Conservation (phyloP, 37 sponge, comb jelly and placozoan genomes). For the Axinella damicornis region DNA sequence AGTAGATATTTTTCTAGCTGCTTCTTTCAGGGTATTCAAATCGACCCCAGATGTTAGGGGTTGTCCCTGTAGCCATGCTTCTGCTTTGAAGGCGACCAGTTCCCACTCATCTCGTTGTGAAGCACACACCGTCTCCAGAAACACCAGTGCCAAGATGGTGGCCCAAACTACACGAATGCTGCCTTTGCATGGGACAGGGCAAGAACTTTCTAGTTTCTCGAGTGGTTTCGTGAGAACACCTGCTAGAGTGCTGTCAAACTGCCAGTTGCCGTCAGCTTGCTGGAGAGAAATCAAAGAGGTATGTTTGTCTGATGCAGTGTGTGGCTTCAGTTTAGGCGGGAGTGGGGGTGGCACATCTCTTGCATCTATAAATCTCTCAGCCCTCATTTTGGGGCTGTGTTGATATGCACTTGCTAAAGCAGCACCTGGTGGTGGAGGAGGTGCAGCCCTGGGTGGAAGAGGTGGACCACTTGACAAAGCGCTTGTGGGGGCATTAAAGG, state of each 20-base stretch:
- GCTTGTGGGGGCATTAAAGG: too few relatives aligned
- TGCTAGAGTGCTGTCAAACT: slow-evolving; percentile 8
- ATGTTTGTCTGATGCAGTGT: not conserved
- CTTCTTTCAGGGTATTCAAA: not conserved
- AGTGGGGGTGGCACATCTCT: not conserved
- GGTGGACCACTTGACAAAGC: too few relatives aligned
- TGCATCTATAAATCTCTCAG: not conserved
- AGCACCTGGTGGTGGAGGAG: not conserved
- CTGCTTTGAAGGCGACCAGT: slow-evolving; percentile 60
- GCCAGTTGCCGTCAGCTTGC: slow-evolving; percentile 52
- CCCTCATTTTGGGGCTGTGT: too few relatives aligned
- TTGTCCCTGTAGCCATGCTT: slow-evolving; percentile 36
- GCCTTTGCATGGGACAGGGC: slow-evolving; percentile 37
- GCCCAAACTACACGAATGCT: slow-evolving; percentile 39
- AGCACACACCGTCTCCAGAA: slow-evolving; percentile 14
- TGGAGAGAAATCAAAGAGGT: slow-evolving; percentile 36
- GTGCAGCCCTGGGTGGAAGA: too few relatives aligned
- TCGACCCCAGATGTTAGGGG: slow-evolving; percentile 5
- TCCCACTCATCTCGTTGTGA: slow-evolving; percentile 57
- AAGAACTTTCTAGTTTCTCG: slow-evolving; percentile 26
- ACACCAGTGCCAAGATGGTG: slow-evolving; percentile 35
- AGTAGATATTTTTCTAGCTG: too few relatives aligned
- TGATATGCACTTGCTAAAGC: too few relatives aligned
- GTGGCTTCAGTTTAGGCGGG: not conserved
- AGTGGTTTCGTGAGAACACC: slow-evolving; percentile 10